Evolutionary conservation across 2,797 vertebrate species (phyloP).

Genomic region (Phoeniculus purpureus): DNA sequence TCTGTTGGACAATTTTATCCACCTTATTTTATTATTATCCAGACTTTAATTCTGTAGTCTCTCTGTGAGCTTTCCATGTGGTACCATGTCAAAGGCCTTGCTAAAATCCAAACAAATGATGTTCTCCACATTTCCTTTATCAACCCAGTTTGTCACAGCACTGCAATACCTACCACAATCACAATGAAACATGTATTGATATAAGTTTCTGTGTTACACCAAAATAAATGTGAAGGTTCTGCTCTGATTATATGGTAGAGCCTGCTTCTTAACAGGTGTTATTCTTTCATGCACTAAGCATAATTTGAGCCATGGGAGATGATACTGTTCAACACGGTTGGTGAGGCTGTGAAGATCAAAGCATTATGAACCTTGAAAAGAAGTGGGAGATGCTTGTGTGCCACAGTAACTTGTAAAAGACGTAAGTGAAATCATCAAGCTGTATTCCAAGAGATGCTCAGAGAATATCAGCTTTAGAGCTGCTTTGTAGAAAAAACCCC

Average conservation of each 20-base stretch:
- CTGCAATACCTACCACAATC: conserved; percentile 59
- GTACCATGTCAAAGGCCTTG: conserved; percentile 63
- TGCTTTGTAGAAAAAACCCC: neutral
- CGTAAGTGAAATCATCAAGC: conserved; percentile 35
- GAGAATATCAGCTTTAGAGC: conserved; percentile 37
- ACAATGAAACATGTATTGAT: conserved; percentile 68
- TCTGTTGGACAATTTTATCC: conserved; percentile 54
- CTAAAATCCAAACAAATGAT: conserved; percentile 77
- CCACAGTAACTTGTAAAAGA: conserved; percentile 40
- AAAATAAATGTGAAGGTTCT: conserved; percentile 65
- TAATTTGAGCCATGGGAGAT: conserved; percentile 75
- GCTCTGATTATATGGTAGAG: conserved; percentile 67
- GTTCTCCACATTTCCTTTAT: conserved; percentile 63
- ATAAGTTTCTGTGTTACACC: conserved; percentile 65
- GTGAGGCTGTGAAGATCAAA: conserved; percentile 60
- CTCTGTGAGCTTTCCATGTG: conserved; percentile 65
- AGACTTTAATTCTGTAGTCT: conserved; percentile 52
- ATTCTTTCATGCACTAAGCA: conserved; percentile 72
- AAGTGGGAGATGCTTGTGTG: conserved; percentile 39
- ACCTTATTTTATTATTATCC: conserved; percentile 39
- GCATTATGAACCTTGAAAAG: conserved; percentile 56
- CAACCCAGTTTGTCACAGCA: conserved; percentile 56
- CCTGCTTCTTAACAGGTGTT: conserved; percentile 69
- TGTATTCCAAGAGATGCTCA: conserved; percentile 46
- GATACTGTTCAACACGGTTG: conserved; percentile 64